Base-by-base conservation (phyloP, 2,113 vertebrate genomes). In the Anseranas semipalmata region DNA sequence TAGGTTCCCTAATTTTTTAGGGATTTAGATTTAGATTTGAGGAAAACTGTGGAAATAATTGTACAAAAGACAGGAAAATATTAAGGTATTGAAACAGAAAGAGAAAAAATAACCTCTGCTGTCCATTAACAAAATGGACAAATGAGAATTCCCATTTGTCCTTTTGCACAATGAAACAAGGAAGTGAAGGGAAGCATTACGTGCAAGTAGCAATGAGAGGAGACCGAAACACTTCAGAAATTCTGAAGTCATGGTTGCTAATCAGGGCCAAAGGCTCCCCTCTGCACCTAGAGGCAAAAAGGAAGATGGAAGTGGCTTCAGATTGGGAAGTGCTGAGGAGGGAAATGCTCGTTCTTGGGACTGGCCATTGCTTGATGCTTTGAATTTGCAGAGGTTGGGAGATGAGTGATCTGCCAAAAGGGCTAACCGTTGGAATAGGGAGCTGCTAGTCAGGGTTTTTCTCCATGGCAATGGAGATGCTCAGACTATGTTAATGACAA, bases 141-240 rank as follows among this genome's bases (percentile, higher is more conserved):
- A 52, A 78, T 37, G 2, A 68, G 81, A 72, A 85, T 60, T 72
- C 24, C 28, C 14, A 1, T 2, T 63, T 82, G 10, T 79, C 8
- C 39, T 82, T 75, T 89, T 76, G 30, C 33, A 45, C 0, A 1
- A 67, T 24, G 15, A 88, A 78, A 59, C 8, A 22, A 0, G 14
- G 8, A 95, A 67, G 7, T 33, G 8, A 90, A 93, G 8, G 39
- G 50, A 83, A 83, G 10, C 12, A 24, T 65, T 63, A 78, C 74
- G 12, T 33, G 17, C 19, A 79, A 75, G 15, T 7, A 62, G 45
- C 0, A 0, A 62, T 10, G 3, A 18, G 60, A 74, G 14, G 65
- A 48, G 21, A 30, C 1, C 0, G 0, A 17, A 62, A 27, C 4
- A 12, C 9, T 37, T 58, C 50, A 58, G 59, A 76, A 79, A 79